Conservation (phyloP, 2,797 vertebrate species). For the Xenentodon cancila region DNA sequence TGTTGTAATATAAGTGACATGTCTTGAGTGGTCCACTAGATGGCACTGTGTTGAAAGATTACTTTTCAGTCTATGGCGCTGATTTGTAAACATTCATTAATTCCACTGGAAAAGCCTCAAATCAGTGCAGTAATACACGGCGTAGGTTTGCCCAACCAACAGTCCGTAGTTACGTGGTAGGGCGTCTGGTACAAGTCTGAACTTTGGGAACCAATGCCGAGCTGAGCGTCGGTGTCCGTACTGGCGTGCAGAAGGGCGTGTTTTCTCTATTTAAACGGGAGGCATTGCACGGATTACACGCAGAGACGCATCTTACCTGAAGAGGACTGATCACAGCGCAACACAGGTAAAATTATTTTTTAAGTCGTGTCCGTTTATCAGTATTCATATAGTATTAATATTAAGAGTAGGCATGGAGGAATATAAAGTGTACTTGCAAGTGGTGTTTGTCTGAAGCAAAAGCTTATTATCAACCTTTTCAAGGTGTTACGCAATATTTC, state of each 20-base stretch:
- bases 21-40: constrained; percentile 33
- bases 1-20: neutral
- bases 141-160: neutral
- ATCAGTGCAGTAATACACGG: too few relatives aligned
- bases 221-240: constrained; percentile 18
- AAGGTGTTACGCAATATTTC: constrained; percentile 20
- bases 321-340: constrained; percentile 12
- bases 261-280: constrained; percentile 74
- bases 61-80: too few relatives aligned
- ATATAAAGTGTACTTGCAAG: neutral
- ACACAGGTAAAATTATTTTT: constrained; percentile 53
- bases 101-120: too few relatives aligned
- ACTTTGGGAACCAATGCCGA: constrained; percentile 68
- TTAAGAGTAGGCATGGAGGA: neutral
- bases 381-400: too few relatives aligned
- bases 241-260: constrained; percentile 70
- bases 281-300: constrained; percentile 37
- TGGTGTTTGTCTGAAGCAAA: neutral
- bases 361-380: neutral
- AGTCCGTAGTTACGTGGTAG: neutral
- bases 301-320: constrained; percentile 57
- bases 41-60: constrained; percentile 20
- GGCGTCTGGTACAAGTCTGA: neutral
- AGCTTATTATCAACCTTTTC: neutral
- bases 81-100: neutral